Conservation (phyloP, 2,888 invertebrate genomes). For the Limnephilus rhombicus region DNA sequence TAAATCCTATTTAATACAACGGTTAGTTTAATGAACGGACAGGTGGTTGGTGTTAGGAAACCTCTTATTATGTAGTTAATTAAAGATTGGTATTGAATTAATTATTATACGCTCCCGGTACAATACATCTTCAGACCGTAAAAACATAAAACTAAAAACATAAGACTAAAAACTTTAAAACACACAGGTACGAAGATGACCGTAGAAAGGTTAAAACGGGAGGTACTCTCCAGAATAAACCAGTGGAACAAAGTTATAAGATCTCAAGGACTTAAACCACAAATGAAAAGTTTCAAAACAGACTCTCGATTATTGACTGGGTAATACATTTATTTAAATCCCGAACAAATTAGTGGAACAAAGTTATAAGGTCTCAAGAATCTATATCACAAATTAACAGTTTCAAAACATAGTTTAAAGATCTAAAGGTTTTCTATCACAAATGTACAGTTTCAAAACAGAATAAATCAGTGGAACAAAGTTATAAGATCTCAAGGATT, state of each 20-base stretch:
- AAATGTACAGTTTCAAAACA: no score
- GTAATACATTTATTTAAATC: no score
- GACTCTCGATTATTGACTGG: no score
- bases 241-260: not conserved
- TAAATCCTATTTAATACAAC: not conserved
- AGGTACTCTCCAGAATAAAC: not conserved
- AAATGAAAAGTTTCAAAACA: no score
- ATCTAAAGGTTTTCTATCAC: no score
- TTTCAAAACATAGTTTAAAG: not conserved
- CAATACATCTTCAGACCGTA: no score
- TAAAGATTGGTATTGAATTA: no score
- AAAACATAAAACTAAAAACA: no score
- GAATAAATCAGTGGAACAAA: not conserved
- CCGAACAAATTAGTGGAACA: no score
- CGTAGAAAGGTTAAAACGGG: not conserved
- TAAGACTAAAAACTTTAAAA: not conserved
- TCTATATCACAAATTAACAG: not conserved
- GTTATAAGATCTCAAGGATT: not conserved
- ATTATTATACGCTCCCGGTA: no score
- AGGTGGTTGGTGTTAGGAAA: not conserved
- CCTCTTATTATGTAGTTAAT: not conserved
- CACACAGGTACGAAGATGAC: not conserved
- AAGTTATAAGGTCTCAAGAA: no score
- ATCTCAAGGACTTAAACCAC: not conserved
- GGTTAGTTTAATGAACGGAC: not conserved